Percentiles rank a stretch among this genome's conserved stretches.
Evolutionary conservation across 2,797 vertebrate genomes (phyloP).

Genomic region (Acanthornis magna): DNA sequence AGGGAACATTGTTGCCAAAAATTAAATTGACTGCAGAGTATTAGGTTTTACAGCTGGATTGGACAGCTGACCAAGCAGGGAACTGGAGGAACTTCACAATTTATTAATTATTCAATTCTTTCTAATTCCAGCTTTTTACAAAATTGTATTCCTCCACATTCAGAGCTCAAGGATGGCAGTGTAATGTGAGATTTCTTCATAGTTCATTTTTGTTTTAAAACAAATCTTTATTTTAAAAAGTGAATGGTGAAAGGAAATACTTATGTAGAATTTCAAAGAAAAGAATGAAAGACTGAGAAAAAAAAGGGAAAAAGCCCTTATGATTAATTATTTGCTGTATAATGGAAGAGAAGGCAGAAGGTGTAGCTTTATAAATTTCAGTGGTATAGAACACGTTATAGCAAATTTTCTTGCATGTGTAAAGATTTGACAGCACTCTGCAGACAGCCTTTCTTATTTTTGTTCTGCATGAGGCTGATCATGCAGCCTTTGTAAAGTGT

Average conservation of each 20-base stretch:
- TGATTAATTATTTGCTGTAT: not conserved
- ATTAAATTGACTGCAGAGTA: not conserved
- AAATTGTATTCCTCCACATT: not conserved
- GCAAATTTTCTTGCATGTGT: not conserved
- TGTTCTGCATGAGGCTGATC: not conserved
- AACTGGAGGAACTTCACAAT: not conserved
- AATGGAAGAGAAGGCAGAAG: not conserved
- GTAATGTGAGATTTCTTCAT: not conserved
- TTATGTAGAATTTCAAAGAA: not conserved
- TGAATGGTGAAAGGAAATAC: not conserved
- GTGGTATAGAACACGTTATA: not conserved
- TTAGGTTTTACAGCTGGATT: not conserved
- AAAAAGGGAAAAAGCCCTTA: fast-evolving
- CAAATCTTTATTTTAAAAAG: not conserved
- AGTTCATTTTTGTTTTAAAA: not conserved
- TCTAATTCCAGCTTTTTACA: not conserved
- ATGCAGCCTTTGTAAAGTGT: not conserved
- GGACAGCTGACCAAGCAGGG: not conserved
- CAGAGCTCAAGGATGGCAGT: not conserved
- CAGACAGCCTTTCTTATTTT: not conserved
- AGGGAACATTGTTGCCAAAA: not conserved
- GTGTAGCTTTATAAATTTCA: not conserved
- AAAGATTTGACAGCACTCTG: not conserved
- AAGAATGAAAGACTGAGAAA: not conserved
- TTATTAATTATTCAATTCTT: not conserved